Evolutionary conservation across 2,888 invertebrate species (phyloP).

Genomic region (Rugalucina vietnamica): DNA sequence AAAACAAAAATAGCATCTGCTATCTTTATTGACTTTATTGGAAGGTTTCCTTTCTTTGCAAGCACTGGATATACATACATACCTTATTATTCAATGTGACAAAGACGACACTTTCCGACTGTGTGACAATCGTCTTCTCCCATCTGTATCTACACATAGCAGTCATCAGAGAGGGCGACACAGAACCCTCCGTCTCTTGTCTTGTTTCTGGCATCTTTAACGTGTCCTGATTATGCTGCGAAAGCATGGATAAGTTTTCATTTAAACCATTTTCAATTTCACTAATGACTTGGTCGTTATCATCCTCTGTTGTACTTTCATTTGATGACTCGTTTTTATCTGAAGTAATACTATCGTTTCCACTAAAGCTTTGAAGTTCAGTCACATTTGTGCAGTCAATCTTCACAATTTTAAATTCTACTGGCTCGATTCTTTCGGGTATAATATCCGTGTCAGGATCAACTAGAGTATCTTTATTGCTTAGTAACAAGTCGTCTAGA

Average conservation of each 20-base stretch:
- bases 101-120: constrained; percentile 67
- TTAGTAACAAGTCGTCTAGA: not conserved
- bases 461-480: not conserved
- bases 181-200: constrained; percentile 48
- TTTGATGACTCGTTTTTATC: not conserved
- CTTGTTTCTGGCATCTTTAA: constrained; percentile 53
- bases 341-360: not conserved
- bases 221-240: not conserved
- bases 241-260: not conserved
- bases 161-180: constrained; percentile 63
- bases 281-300: constrained; percentile 6
- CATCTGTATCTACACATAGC: constrained; percentile 73
- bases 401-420: not conserved
- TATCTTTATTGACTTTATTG: too few relatives aligned
- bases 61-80: constrained; percentile 16
- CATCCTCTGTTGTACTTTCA: not conserved
- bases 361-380: not conserved
- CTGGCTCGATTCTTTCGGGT: not conserved
- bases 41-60: too few relatives aligned
- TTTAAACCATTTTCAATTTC: not conserved
- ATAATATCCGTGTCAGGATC: not conserved
- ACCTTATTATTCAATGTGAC: constrained; percentile 73
- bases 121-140: constrained; percentile 68
- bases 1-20: too few relatives aligned
- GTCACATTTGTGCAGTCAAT: not conserved